phyloP scores from a whole-genome alignment of 2,113 vertebrate genomes.

The Tragelaphus scriptus region DNA sequence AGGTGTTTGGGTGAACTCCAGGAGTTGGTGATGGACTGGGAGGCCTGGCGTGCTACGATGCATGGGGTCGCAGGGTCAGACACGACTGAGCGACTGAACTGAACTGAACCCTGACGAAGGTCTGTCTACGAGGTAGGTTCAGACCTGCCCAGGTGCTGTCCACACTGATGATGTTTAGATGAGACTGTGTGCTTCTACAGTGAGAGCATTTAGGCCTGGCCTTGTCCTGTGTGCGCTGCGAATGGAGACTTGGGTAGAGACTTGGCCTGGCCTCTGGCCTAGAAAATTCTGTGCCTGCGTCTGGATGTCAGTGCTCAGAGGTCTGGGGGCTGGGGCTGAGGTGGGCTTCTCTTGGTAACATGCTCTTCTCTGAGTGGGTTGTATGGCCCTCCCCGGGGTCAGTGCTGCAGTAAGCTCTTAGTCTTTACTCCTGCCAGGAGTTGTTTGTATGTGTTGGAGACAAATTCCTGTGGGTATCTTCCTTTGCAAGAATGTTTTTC shows the following conservation, averaged over 20 bases:
- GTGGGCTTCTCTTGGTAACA: rapidly evolving
- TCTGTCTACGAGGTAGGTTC: neutral
- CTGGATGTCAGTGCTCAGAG: neutral
- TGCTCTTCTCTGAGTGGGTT: neutral
- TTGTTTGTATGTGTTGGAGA: neutral
- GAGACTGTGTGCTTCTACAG: neutral
- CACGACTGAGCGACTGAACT: no score
- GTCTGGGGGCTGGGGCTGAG: neutral
- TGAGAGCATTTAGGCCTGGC: neutral
- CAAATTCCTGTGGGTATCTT: neutral
- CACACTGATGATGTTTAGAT: neutral
- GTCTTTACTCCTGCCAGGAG: neutral
- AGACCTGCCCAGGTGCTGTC: neutral
- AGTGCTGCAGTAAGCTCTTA: rapidly evolving
- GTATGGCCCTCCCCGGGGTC: neutral
- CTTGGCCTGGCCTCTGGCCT: neutral
- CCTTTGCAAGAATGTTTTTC: neutral
- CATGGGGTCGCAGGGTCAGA: no score
- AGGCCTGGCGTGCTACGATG: no score
- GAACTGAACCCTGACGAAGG: neutral
- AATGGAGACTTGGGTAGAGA: neutral
- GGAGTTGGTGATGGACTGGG: no score
- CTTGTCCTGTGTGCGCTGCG: neutral
- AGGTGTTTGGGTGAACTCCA: no score
- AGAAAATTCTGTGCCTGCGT: neutral